Percentiles rank a stretch among this genome's conserved stretches.
These are phyloP conservation scores for Galeopterus variegatus DNA, from an alignment of 2,113 vertebrate genomes.

Conservation along the genomic window DNA sequence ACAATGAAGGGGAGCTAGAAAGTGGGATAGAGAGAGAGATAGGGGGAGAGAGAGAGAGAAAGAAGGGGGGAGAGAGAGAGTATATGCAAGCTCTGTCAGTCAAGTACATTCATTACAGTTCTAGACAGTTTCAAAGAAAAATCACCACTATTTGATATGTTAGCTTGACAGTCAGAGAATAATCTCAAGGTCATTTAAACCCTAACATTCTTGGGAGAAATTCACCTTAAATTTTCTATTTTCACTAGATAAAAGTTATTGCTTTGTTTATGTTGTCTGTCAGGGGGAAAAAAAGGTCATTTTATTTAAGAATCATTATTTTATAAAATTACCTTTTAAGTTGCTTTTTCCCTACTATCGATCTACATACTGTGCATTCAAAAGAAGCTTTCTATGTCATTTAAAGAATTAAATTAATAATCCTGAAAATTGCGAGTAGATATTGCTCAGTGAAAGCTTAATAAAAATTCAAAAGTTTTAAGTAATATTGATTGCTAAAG, in stretches of 20 bases:
- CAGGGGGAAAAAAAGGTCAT: background rate
- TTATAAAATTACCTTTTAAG: background rate
- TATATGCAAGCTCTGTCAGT: background rate
- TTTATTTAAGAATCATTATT: constrained; percentile 55
- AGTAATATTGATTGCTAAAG: background rate
- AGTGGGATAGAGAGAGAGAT: background rate
- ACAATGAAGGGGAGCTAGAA: background rate
- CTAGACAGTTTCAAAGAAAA: constrained; percentile 55
- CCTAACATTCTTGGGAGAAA: background rate
- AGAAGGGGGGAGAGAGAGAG: background rate
- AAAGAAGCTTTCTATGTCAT: background rate
- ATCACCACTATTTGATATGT: background rate
- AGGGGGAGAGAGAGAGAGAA: background rate
- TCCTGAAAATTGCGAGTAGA: background rate
- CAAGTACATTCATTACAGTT: background rate
- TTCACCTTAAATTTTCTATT: background rate
- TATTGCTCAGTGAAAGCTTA: background rate
- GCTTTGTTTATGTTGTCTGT: constrained; percentile 38
- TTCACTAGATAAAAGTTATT: background rate
- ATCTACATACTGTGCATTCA: background rate
- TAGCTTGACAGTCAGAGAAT: constrained; percentile 55
- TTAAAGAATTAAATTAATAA: constrained; percentile 46
- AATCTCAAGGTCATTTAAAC: constrained; percentile 72
- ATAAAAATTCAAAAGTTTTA: background rate
- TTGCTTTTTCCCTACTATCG: constrained; percentile 55